Conservation (phyloP, 2,797 vertebrate genomes). For the Arrhamphus sclerolepis region DNA sequence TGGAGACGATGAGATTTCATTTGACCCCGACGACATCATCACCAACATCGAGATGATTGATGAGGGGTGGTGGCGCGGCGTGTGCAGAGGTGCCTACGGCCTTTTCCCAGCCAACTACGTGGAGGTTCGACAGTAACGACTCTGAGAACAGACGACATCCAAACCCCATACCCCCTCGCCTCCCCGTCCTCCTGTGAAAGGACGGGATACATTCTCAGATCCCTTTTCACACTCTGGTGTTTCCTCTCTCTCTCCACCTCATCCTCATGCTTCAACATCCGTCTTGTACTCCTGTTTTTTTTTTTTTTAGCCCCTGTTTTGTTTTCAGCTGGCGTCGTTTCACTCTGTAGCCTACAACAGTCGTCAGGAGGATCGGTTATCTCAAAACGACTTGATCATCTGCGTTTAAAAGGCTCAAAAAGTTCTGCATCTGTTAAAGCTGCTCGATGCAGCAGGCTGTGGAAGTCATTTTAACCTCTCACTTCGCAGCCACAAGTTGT, state of each 20-base stretch:
- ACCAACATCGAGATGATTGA: constrained; percentile 99
- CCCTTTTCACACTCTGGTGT: too few species aligned
- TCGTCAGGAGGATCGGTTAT: not conserved
- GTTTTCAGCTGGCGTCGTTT: not conserved
- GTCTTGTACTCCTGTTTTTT: not conserved
- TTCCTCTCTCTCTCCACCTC: constrained; percentile 31
- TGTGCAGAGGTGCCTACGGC: constrained; percentile 90
- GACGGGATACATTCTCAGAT: too few species aligned
- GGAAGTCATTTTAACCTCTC: too few species aligned
- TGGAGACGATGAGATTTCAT: constrained; percentile 96
- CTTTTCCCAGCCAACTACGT: constrained; percentile 98
- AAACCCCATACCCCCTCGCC: too few species aligned
- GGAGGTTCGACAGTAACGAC: constrained; percentile 87
- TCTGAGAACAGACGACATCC: too few species aligned
- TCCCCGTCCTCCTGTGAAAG: too few species aligned
- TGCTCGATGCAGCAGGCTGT: not conserved
- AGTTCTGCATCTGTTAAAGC: constrained; percentile 15
- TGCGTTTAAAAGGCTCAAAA: too few species aligned
- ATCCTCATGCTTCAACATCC: constrained; percentile 43
- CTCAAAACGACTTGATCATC: too few species aligned
- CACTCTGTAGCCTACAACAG: constrained; percentile 14
- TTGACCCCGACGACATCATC: constrained; percentile 96
- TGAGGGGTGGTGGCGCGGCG: constrained; percentile 96
- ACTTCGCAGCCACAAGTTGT: too few species aligned
- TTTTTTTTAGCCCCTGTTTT: not conserved